Percentiles rank a stretch among this genome's conserved stretches.
Conservation (phyloP, 2,888 invertebrate species). For the Pseudococcus longispinus region DNA sequence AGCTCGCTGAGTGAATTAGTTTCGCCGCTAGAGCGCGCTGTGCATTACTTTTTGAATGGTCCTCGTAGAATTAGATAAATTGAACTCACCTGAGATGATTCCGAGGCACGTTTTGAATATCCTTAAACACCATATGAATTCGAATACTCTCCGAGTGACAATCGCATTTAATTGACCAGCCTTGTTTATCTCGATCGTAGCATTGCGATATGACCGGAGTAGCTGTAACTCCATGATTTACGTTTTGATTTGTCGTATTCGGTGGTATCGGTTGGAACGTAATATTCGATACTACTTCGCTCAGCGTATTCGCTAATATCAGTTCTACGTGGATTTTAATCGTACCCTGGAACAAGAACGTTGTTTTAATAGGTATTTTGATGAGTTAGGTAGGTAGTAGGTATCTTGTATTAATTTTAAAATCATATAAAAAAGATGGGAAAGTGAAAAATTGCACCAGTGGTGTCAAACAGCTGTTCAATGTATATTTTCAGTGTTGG, state of each 20-base stretch:
- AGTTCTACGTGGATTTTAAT: conserved; percentile 77
- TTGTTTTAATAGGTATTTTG: too few relatives aligned
- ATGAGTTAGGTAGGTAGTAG: too few relatives aligned
- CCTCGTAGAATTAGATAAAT: not conserved
- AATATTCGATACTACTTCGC: conserved; percentile 66
- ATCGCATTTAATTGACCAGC: conserved; percentile 80
- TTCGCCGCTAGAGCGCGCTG: too few relatives aligned
- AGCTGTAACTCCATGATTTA: conserved; percentile 62
- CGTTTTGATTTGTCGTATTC: conserved; percentile 49
- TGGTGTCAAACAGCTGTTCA: too few relatives aligned
- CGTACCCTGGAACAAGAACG: conserved; percentile 62
- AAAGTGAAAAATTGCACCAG: too few relatives aligned
- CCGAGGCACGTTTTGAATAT: conserved; percentile 78
- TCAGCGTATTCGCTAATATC: conserved; percentile 74
- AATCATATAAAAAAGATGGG: too few relatives aligned
- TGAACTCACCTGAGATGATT: conserved; percentile 71
- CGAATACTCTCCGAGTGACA: conserved; percentile 78
- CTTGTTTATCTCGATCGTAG: conserved; percentile 82
- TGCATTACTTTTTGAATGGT: too few relatives aligned
- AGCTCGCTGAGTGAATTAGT: too few relatives aligned
- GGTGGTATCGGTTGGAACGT: conserved; percentile 52
- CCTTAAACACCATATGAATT: conserved; percentile 77
- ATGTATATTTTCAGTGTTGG: too few relatives aligned
- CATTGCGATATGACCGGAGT: conserved; percentile 71
- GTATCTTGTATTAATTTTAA: too few relatives aligned